These are phyloP conservation scores for Suricata suricatta DNA, from an alignment of 2,113 vertebrate species.

Conservation along the genomic window DNA sequence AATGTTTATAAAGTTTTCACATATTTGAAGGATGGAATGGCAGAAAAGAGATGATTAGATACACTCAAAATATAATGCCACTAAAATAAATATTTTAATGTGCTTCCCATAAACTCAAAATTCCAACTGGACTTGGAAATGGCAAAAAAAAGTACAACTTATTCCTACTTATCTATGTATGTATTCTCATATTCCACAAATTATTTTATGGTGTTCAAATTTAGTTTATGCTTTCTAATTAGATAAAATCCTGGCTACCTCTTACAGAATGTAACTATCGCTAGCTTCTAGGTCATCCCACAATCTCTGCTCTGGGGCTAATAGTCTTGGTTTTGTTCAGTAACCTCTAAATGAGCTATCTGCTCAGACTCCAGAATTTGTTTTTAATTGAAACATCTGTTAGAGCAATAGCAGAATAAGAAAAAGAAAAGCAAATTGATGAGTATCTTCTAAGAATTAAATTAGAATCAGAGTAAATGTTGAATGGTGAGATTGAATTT, in stretches of 20 bases:
- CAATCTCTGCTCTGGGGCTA: not conserved
- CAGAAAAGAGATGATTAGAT: not conserved
- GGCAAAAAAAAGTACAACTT: not conserved
- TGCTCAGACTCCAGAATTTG: not conserved
- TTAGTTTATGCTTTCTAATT: not conserved
- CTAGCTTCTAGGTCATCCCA: not conserved
- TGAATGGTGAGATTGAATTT: conserved; percentile 49
- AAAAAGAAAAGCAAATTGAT: conserved; percentile 27
- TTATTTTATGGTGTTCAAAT: not conserved
- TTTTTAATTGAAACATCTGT: conserved; percentile 60
- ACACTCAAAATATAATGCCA: not conserved
- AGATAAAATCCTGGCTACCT: not conserved
- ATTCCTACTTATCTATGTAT: not conserved
- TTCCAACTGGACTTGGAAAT: not conserved
- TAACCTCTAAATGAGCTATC: conserved; percentile 20
- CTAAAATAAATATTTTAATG: not conserved
- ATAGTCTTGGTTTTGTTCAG: not conserved
- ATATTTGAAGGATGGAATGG: not conserved
- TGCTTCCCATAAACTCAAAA: not conserved
- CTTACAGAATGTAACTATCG: not conserved
- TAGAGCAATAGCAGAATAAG: not conserved
- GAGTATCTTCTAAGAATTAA: conserved; percentile 55
- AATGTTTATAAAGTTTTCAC: not conserved
- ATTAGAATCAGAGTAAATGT: conserved; percentile 61
- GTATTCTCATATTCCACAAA: not conserved